Evolutionary conservation across 2,888 invertebrate species (phyloP).

Genomic region (Erebia ligea): DNA sequence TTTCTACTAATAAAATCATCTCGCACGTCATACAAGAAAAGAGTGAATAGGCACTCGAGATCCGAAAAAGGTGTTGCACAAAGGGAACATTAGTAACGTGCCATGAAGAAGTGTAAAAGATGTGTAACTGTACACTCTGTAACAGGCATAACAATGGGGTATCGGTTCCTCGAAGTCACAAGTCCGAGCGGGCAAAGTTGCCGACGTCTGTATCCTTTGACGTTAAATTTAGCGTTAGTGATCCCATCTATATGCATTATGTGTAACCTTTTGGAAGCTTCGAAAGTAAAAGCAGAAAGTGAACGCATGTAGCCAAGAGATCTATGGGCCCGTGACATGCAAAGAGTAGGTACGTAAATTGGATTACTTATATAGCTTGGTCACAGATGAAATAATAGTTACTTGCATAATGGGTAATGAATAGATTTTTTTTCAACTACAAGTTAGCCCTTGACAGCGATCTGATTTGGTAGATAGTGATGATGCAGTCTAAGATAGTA

Average conservation of each 20-base stretch:
- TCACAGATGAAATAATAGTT: no score
- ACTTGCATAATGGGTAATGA: no score
- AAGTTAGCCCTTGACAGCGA: no score
- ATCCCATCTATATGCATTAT: conserved; percentile 66
- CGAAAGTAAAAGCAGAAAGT: conserved; percentile 64
- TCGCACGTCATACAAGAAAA: conserved; percentile 3
- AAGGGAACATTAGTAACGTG: conserved; percentile 69
- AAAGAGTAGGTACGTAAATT: neutral
- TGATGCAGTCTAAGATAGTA: no score
- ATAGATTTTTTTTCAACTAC: no score
- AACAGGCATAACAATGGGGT: conserved; percentile 78
- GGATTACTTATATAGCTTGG: neutral
- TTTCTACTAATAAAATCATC: conserved; percentile 21
- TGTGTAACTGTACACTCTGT: conserved; percentile 74
- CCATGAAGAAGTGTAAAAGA: conserved; percentile 60
- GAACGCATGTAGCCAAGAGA: conserved; percentile 38
- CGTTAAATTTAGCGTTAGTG: conserved; percentile 81
- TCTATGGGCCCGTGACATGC: neutral
- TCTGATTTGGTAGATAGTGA: no score
- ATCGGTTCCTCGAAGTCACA: conserved; percentile 71
- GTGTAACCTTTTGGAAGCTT: conserved; percentile 47
- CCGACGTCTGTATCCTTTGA: conserved; percentile 60
- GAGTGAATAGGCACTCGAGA: conserved; percentile 36
- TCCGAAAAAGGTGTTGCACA: conserved; percentile 47
- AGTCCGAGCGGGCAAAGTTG: conserved; percentile 53